Evolutionary conservation across 2,113 vertebrate genomes (phyloP).

Genomic region (Ellobius talpinus): DNA sequence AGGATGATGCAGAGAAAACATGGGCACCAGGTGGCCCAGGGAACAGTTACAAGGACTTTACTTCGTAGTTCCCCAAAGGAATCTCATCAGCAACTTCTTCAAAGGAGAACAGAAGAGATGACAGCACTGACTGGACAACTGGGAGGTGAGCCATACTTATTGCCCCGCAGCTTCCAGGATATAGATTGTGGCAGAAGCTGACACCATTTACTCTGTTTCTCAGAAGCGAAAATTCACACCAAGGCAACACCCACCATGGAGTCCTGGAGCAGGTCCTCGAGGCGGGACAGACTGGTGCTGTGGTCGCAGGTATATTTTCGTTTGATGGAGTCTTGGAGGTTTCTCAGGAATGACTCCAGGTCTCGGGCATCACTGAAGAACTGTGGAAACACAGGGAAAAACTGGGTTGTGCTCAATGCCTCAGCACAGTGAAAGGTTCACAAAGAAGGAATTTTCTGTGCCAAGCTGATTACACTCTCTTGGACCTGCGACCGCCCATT

Average conservation of each 20-base stretch:
- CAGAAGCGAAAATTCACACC: conserved; percentile 63
- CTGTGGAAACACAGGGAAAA: conserved; percentile 81
- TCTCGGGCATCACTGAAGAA: conserved; percentile 95
- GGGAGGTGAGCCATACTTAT: background rate
- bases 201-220: conserved; percentile 58
- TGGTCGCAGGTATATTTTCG: conserved; percentile 97
- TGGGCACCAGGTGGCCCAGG: background rate
- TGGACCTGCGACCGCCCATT: background rate
- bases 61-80: background rate
- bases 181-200: conserved; percentile 58
- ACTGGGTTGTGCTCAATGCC: background rate
- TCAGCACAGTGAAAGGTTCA: background rate
- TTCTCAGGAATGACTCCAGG: conserved; percentile 93
- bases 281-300: conserved; percentile 93
- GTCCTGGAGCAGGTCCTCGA: conserved; percentile 98
- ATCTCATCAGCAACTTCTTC: conserved; percentile 46
- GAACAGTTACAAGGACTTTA: background rate
- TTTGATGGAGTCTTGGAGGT: conserved; percentile 97
- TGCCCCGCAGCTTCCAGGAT: conserved; percentile 63
- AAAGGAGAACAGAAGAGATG: conserved; percentile 39
- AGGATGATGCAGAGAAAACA: background rate
- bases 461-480: background rate
- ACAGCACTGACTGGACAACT: conserved; percentile 29
- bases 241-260: conserved; percentile 93
- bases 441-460: background rate